These are phyloP conservation scores for Lepus americanus DNA, from an alignment of 2,113 vertebrate species.

Conservation along the genomic window DNA sequence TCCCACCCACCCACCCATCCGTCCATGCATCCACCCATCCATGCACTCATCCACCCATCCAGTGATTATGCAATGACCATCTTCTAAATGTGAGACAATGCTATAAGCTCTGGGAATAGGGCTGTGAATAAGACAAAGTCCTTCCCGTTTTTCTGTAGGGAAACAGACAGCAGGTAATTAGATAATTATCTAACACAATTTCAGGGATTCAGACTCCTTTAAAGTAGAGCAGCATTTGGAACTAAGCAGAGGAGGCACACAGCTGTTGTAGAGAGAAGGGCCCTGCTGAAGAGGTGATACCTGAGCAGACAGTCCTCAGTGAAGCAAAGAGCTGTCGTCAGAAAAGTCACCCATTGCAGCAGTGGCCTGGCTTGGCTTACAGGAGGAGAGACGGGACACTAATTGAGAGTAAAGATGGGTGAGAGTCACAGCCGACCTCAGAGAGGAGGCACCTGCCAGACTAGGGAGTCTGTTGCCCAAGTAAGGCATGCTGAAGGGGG, in stretches of 20 bases:
- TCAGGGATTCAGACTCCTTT: not conserved
- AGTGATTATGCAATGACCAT: not conserved
- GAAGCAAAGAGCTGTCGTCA: not conserved
- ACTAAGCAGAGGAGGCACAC: not conserved
- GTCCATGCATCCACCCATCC: too few relatives aligned
- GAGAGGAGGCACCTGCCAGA: not conserved
- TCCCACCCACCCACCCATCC: too few relatives aligned
- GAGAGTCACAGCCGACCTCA: not conserved
- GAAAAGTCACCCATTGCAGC: not conserved
- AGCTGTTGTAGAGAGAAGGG: not conserved
- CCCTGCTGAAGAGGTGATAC: not conserved
- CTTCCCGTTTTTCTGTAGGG: not conserved
- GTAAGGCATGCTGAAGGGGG: not conserved
- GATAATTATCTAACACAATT: not conserved
- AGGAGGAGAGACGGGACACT: not conserved
- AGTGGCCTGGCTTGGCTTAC: not conserved
- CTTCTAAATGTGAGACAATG: not conserved
- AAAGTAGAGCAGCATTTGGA: not conserved
- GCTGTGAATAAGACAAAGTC: not conserved
- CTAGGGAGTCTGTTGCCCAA: not conserved
- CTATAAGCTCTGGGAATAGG: not conserved
- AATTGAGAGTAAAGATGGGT: not conserved
- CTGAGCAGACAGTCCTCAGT: not conserved
- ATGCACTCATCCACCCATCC: too few relatives aligned
- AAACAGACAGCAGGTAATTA: conserved; percentile 4